Conservation (phyloP, 2,888 invertebrate species). For the Thymelicus sylvestris region DNA sequence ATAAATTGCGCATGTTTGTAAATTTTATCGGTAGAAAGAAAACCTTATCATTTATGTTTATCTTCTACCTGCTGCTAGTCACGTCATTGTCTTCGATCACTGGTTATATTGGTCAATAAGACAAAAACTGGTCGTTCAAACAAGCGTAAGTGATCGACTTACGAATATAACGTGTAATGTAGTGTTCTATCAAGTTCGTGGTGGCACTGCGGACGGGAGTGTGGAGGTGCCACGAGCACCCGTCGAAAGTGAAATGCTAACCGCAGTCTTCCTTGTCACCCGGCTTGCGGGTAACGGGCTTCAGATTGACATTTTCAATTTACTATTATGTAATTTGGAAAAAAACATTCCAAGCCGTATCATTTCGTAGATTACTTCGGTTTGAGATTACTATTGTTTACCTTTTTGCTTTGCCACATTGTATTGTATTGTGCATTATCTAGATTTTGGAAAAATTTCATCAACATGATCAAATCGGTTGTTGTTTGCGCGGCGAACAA, state of each 20-base stretch:
- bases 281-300: slow-evolving; percentile 32
- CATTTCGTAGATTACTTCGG: slow-evolving; percentile 18
- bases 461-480: not conserved
- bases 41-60: not conserved
- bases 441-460: slow-evolving; percentile 10
- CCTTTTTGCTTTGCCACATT: slow-evolving; percentile 10
- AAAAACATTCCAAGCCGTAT: slow-evolving; percentile 21
- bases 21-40: not conserved
- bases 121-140: too few species aligned
- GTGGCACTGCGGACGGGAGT: not conserved
- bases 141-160: too few species aligned
- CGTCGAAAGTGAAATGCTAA: slow-evolving; percentile 54
- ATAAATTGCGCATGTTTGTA: too few species aligned
- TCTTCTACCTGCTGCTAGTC: too few species aligned
- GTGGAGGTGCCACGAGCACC: slow-evolving; percentile 21
- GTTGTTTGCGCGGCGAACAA: not conserved
- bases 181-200: not conserved
- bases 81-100: too few species aligned
- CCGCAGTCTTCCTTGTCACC: slow-evolving; percentile 41
- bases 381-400: slow-evolving; percentile 5
- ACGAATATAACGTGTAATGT: not conserved
- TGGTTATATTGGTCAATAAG: too few species aligned
- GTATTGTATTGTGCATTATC: slow-evolving; percentile 3
- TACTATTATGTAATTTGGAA: slow-evolving; percentile 29
- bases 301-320: slow-evolving; percentile 31